phyloP scores from a whole-genome alignment of 2,888 invertebrate species.

The Thymelicus acteon region DNA sequence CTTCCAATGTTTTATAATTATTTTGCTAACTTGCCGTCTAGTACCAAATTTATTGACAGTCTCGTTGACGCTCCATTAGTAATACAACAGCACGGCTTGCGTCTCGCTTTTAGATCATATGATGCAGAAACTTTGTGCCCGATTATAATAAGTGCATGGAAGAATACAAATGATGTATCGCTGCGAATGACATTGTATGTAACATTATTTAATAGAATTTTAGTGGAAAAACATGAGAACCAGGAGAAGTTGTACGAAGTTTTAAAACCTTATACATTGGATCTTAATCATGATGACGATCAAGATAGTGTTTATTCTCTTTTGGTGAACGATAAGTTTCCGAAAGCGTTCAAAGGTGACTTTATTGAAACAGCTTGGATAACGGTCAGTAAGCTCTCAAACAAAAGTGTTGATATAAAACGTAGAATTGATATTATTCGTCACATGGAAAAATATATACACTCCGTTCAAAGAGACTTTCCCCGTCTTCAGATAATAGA shows the following conservation, averaged over 20 bases:
- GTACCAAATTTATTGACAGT: conserved; percentile 54
- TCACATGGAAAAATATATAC: conserved; percentile 46
- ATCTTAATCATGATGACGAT: conserved; percentile 57
- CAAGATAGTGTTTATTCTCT: conserved; percentile 53
- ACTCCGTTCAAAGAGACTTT: conserved; percentile 49
- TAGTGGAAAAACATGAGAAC: conserved; percentile 36
- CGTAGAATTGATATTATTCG: conserved; percentile 47
- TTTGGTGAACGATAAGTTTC: conserved; percentile 47
- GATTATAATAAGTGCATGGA: conserved; percentile 54
- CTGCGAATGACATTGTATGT: conserved; percentile 56
- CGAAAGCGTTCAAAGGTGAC: conserved; percentile 47
- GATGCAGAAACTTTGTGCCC: conserved; percentile 51
- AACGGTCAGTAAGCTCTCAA: conserved; percentile 51
- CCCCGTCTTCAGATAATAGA: conserved; percentile 49
- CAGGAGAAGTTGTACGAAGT: conserved; percentile 53
- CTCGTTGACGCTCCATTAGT: conserved; percentile 58
- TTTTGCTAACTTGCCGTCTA: conserved; percentile 53
- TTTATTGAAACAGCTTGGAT: conserved; percentile 54
- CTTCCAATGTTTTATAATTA: conserved; percentile 58
- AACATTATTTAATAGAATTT: conserved; percentile 51
- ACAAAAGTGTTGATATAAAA: conserved; percentile 47
- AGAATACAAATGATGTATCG: conserved; percentile 57
- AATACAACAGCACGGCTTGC: conserved; percentile 62
- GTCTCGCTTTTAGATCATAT: conserved; percentile 60
- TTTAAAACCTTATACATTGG: conserved; percentile 53